These are phyloP conservation scores for Lophotis ruficrista DNA, from an alignment of 2,113 vertebrate genomes.

Conservation along the genomic window DNA sequence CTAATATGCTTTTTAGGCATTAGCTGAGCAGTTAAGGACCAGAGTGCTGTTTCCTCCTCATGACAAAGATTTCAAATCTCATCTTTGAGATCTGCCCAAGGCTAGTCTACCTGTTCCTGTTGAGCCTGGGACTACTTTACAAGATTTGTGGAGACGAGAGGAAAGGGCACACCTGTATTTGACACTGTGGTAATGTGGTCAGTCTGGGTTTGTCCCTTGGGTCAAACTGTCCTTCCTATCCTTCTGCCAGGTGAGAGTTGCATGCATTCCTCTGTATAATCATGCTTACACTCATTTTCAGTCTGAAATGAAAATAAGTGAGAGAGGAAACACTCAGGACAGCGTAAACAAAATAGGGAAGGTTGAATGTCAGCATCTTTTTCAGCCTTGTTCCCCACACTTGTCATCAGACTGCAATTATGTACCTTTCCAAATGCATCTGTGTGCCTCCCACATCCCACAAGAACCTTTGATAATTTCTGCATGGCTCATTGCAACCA, in stretches of 20 bases:
- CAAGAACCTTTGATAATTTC: neutral
- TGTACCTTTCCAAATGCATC: neutral
- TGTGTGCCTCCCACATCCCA: neutral
- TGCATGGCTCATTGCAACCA: neutral
- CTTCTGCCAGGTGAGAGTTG: neutral
- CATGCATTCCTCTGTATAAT: neutral
- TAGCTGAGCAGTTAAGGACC: slow-evolving; percentile 16
- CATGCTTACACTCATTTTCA: neutral
- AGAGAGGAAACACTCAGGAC: neutral
- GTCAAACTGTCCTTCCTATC: neutral
- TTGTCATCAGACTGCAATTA: neutral
- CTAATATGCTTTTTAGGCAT: neutral
- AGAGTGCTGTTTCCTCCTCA: neutral
- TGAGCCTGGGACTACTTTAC: neutral
- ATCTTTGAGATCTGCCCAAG: neutral
- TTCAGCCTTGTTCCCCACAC: neutral
- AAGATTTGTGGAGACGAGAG: neutral
- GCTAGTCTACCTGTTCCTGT: neutral
- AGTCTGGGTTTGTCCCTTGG: neutral
- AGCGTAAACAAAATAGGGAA: neutral
- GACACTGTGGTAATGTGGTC: neutral
- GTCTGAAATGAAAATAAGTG: neutral
- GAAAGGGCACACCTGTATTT: neutral
- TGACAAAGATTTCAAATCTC: neutral
- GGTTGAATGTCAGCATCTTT: neutral